Evolutionary conservation across 2,888 invertebrate species (phyloP), one percentile per base, ranked within the genome.

Genomic region (Noctua comes): DNA sequence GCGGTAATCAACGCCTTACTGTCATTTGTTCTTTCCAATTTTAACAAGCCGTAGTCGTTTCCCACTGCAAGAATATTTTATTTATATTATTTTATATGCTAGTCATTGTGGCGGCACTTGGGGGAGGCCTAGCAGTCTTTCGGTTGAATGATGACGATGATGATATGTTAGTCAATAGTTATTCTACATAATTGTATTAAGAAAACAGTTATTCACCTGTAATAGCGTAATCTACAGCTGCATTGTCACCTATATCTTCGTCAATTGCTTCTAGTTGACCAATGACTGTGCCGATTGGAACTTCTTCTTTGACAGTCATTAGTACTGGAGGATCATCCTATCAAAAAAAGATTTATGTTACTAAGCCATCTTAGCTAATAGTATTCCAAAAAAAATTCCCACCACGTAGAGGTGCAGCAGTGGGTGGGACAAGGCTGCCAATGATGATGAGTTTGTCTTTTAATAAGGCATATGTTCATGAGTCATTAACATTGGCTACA

Each of bases 191-290:
- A 64, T 73, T 48, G 51, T 46, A 18, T 76, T 13, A 5, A 21
- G 2, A 54, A 21, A 48, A 48, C 43, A 3, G 24, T 13, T 48
- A 27, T 24, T 77, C 92, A 97, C 97, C 97, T 74, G 97, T 98
- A 27, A 98, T 98, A 0, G 97, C 95, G 88, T 98, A 98, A 89
- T 98, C 98, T 79, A 98, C 97, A 78, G 97, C 97, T 0, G 98
- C 98, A 92, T 98, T 98, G 18, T 98, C 98, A 7, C 96, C 98
- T 18, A 98, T 97, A 87, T 98, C 98, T 89, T 98, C 98, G 90
- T 98, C 98, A 36, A 98, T 93, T 0, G 98, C 98, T 86, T 97
- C 96, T 21, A 98, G 92, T 70, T 97, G 96, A 0, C 98, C 98
- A 18, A 98, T 97, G 7, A 97, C 94, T 0, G 98, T 97, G 27